Conservation (phyloP, 1,140 invertebrate genomes). For the Orchesella cincta region DNA sequence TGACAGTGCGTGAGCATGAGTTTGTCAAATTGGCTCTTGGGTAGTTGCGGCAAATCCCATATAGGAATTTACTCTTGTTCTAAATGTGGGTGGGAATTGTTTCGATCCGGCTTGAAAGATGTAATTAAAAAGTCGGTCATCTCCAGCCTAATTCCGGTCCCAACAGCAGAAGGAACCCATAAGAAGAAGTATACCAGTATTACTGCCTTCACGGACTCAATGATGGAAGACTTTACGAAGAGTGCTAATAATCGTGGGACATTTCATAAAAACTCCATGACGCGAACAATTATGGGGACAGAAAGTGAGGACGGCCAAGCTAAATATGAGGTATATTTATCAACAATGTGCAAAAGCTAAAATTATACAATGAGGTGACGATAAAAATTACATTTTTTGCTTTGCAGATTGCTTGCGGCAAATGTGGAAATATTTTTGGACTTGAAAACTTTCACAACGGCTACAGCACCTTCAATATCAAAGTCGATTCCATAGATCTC, state of each 20-base stretch:
- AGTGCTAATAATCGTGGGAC: background rate
- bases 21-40: background rate
- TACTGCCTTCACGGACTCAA: background rate
- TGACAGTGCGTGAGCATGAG: background rate
- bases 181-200: background rate
- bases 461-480: background rate
- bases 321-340: conserved; percentile 6
- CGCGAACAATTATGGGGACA: background rate
- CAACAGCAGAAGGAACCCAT: background rate
- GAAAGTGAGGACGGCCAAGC: background rate
- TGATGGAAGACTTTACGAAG: conserved; percentile 7
- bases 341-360: background rate
- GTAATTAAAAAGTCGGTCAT: background rate
- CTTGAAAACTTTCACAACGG: background rate
- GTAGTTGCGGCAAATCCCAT: background rate
- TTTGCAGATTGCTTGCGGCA: conserved; percentile 33
- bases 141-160: background rate
- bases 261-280: conserved; percentile 1
- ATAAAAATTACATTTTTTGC: background rate
- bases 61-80: conserved; percentile 37
- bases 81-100: conserved; percentile 31
- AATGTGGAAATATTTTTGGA: conserved; percentile 32
- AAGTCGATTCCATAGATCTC: background rate
- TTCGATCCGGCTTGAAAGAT: conserved; percentile 22
- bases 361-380: background rate